Evolutionary conservation across 2,113 vertebrate species (phyloP), one percentile per base, ranked within the genome.

Genomic region (Urocitellus parryii): DNA sequence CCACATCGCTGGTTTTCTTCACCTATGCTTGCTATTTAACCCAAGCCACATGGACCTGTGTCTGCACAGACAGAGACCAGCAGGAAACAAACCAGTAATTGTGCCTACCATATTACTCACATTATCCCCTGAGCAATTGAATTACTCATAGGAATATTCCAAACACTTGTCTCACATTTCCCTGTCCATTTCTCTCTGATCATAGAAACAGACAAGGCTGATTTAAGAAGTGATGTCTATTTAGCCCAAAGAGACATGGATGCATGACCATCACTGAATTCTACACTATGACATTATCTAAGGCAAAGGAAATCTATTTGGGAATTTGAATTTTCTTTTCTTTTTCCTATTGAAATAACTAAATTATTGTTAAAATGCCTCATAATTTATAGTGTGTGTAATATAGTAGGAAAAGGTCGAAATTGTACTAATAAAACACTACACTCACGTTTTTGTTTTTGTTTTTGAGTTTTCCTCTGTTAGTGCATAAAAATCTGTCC

Each of bases 401-500:
- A 78, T 39, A 80, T 0, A 42, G 16, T 42, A 94, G 94, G 24
- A 87, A 80, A 94, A 91, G 65, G 16, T 11, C 65, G 82, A 93
- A 93, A 45, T 32, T 78, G 18, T 17, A 76, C 77, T 88, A 89
- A 91, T 51, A 94, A 94, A 90, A 68, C 51, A 87, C 42, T 39
- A n/a, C 18, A 53, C 0, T 65, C 56, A 79, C 34, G 39, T 78
- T 76, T 45, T 74, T 45, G 45, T 77, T 85, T 45, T 74, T 45
- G 45, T 77, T 85, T 97, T 91, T 95, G 76, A 12, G 73, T 96
- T 96, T 93, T 83, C 65, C 68, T 51, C 48, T 92, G 88, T 88
- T 88, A 53, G 91, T 88, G 32, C 83, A 39, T 27, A 48, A 2
- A 65, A 89, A 88, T 96, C 89, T 86, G 32, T 65, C 88, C 68